These are phyloP conservation scores for Oscheius myriophilus DNA, from an alignment of 2,888 invertebrate genomes.

Conservation along the genomic window DNA sequence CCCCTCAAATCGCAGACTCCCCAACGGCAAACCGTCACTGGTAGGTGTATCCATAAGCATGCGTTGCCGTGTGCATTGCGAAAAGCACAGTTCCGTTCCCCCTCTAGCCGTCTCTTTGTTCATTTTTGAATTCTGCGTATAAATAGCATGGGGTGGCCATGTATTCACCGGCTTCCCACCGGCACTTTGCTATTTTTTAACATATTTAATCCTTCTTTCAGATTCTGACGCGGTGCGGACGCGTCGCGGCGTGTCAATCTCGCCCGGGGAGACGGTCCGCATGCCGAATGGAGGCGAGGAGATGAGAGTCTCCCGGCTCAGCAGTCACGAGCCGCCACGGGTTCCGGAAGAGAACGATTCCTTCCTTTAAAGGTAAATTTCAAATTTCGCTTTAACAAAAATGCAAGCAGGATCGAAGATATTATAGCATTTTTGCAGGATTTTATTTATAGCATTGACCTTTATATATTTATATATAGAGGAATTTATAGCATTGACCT, in stretches of 20 bases:
- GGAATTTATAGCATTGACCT: no score
- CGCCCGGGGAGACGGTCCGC: constrained; percentile 33
- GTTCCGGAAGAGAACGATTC: constrained; percentile 50
- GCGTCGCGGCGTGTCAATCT: constrained; percentile 17
- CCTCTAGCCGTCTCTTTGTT: not conserved
- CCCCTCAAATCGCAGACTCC: constrained; percentile 4
- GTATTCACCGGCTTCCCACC: no score
- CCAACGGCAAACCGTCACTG: constrained; percentile 3
- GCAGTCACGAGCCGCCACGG: constrained; percentile 54
- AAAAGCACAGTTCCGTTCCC: no score
- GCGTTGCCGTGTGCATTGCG: not conserved
- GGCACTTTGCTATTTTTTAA: not conserved
- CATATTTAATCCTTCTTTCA: not conserved
- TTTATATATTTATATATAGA: no score
- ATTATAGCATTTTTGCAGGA: no score
- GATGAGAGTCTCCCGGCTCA: constrained; percentile 54
- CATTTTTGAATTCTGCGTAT: constrained; percentile 2
- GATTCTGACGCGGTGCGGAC: constrained; percentile 10
- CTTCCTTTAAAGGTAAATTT: constrained; percentile 32
- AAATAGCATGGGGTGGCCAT: not conserved
- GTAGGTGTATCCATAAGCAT: constrained; percentile 17
- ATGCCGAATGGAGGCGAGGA: constrained; percentile 57
- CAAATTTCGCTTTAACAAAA: no score
- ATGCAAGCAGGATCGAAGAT: no score
- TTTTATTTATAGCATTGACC: no score